Conservation (phyloP, 2,113 vertebrate species). For the Dipodomys merriami region DNA sequence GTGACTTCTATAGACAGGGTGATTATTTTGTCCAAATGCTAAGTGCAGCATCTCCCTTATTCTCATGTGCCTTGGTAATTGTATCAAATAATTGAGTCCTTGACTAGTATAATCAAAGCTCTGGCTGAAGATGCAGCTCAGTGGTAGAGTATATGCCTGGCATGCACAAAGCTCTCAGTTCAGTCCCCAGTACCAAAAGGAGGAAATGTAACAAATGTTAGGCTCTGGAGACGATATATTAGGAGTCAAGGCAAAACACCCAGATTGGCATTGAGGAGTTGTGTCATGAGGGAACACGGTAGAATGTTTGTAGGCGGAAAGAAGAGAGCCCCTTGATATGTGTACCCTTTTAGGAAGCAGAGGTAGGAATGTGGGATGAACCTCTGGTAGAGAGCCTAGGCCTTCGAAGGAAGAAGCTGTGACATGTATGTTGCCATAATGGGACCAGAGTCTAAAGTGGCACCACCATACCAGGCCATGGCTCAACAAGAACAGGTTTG, state of each 20-base stretch:
- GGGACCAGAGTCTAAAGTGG: neutral
- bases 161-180: neutral
- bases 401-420: neutral
- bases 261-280: neutral
- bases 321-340: neutral
- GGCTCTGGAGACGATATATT: neutral
- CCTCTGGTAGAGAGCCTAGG: neutral
- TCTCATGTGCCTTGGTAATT: too few species aligned
- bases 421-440: rapidly evolving
- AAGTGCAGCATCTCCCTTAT: too few species aligned
- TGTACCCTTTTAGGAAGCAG: neutral
- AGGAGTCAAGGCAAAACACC: neutral
- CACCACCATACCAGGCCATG: rapidly evolving
- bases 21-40: too few species aligned
- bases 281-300: too few species aligned
- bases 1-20: too few species aligned
- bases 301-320: neutral
- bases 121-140: neutral
- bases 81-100: too few species aligned
- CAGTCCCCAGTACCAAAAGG: neutral
- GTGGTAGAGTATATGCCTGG: neutral
- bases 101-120: neutral
- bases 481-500: neutral
- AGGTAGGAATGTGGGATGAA: neutral
- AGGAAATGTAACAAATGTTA: neutral